Conservation (phyloP, 2,888 invertebrate genomes). For the Metellina segmentata region DNA sequence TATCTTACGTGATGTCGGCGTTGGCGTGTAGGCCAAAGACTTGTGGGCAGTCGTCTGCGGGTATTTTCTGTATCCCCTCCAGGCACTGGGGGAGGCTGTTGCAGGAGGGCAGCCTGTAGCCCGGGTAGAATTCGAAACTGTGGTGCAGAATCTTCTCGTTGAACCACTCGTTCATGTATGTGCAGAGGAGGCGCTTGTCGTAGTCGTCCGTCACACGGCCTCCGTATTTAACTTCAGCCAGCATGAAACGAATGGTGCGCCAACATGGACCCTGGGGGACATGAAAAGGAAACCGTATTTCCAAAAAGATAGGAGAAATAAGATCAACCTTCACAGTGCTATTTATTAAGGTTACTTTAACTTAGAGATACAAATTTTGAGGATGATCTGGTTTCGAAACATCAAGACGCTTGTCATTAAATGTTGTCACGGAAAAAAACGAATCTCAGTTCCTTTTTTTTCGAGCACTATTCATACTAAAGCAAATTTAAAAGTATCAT, state of each 20-base stretch:
- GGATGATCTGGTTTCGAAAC: no score
- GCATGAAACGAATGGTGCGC: conserved; percentile 98
- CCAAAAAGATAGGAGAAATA: no score
- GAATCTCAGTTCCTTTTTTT: no score
- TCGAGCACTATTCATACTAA: no score
- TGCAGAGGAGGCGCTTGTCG: conserved; percentile 94
- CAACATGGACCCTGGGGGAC: conserved; percentile 90
- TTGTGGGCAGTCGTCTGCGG: conserved; percentile 93
- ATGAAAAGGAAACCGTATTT: no score
- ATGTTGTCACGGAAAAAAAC: no score
- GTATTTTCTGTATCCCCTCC: conserved; percentile 92
- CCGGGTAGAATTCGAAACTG: conserved; percentile 95
- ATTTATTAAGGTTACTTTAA: no score
- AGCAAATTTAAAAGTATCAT: no score
- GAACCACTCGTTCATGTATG: conserved; percentile 96
- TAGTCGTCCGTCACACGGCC: conserved; percentile 98
- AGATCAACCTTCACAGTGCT: no score
- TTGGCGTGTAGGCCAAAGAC: conserved; percentile 98
- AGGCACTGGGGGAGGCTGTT: conserved; percentile 83
- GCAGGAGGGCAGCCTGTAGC: conserved; percentile 95
- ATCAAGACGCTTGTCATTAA: no score
- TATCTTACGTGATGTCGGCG: conserved; percentile 93
- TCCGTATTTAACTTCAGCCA: conserved; percentile 92
- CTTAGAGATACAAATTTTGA: no score
- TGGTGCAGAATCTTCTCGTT: conserved; percentile 92